phyloP scores from a whole-genome alignment of 2,888 invertebrate genomes.

The Hedya salicella region DNA sequence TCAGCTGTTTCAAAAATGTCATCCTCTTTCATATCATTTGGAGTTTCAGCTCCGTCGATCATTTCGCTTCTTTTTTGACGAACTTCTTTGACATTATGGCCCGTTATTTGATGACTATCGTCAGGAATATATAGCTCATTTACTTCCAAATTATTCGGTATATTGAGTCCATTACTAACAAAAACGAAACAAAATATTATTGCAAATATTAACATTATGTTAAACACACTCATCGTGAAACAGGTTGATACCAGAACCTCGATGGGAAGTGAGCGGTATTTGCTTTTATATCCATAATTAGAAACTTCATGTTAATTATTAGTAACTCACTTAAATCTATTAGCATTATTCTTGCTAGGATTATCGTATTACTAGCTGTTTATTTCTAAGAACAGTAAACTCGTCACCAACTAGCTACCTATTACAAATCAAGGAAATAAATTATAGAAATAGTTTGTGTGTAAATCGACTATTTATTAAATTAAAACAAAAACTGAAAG shows the following conservation, averaged over 20 bases:
- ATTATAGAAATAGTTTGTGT: neutral
- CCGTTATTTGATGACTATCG: slow-evolving; percentile 6
- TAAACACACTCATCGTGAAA: slow-evolving; percentile 23
- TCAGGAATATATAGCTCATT: slow-evolving; percentile 13
- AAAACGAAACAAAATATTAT: neutral
- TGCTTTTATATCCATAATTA: slow-evolving; percentile 28
- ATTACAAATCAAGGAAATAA: neutral
- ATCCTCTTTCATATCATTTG: slow-evolving; percentile 17
- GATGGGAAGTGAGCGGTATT: neutral
- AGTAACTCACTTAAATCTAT: slow-evolving; percentile 29
- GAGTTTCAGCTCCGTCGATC: neutral
- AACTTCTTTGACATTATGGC: neutral
- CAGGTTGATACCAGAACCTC: slow-evolving; percentile 14
- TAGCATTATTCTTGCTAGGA: slow-evolving; percentile 14
- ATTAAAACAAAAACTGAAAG: slow-evolving; percentile 1
- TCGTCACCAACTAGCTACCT: neutral
- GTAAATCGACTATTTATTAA: slow-evolving; percentile 19
- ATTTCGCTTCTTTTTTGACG: slow-evolving; percentile 11
- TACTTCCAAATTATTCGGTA: slow-evolving; percentile 11
- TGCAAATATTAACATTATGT: neutral
- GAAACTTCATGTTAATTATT: slow-evolving; percentile 15
- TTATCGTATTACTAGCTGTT: slow-evolving; percentile 16
- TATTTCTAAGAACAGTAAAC: slow-evolving; percentile 11
- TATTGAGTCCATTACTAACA: slow-evolving; percentile 19
- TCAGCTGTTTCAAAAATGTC: slow-evolving; percentile 63